Conservation (phyloP, 2,797 vertebrate species). For the Podargus strigoides region DNA sequence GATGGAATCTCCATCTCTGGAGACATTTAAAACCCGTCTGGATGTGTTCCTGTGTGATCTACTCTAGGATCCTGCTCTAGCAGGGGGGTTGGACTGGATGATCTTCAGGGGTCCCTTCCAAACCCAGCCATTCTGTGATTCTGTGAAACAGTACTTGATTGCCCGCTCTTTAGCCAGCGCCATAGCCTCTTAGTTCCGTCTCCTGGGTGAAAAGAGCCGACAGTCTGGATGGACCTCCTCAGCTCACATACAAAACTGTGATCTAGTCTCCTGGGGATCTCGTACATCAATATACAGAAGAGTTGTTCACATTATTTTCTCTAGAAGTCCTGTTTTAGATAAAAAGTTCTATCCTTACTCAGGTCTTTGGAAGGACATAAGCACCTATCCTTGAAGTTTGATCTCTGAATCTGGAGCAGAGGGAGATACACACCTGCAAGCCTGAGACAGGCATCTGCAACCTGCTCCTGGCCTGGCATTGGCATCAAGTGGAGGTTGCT, state of each 20-base stretch:
- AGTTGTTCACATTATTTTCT: neutral
- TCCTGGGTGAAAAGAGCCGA: neutral
- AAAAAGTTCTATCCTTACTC: neutral
- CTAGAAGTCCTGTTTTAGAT: neutral
- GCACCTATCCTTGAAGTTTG: neutral
- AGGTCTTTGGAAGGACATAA: neutral
- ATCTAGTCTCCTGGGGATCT: neutral
- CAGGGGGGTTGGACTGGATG: too few relatives aligned
- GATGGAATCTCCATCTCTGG: too few relatives aligned
- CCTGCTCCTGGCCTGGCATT: rapidly evolving
- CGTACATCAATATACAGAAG: neutral
- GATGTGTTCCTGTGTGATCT: too few relatives aligned
- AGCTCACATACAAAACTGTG: neutral
- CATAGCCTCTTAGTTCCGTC: neutral
- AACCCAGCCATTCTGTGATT: too few relatives aligned
- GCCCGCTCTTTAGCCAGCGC: neutral
- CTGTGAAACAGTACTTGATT: too few relatives aligned
- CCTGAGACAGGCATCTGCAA: rapidly evolving
- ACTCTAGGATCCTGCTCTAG: too few relatives aligned
- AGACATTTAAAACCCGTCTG: too few relatives aligned
- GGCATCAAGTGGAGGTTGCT: neutral
- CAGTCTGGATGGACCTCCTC: neutral
- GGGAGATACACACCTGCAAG: rapidly evolving
- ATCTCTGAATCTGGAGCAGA: neutral
- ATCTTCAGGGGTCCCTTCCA: too few relatives aligned